Evolutionary conservation across 2,888 invertebrate species (phyloP).

Genomic region (Zelleria hepariella): DNA sequence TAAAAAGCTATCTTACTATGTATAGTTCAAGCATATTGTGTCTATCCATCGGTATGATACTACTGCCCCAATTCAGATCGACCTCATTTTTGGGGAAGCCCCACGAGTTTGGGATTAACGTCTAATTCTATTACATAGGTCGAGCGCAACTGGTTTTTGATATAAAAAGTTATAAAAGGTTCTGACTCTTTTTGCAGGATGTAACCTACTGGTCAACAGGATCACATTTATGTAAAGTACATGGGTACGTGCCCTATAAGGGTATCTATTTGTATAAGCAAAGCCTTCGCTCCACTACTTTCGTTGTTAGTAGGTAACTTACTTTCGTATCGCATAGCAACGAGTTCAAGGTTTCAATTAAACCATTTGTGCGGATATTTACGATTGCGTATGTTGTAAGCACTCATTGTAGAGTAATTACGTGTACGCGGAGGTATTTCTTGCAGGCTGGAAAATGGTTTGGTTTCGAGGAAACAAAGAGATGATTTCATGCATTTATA

Average conservation of each 20-base stretch:
- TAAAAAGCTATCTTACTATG: too few relatives aligned
- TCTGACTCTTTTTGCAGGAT: too few relatives aligned
- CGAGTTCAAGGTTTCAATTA: not conserved
- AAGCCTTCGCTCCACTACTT: too few relatives aligned
- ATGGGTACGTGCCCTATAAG: too few relatives aligned
- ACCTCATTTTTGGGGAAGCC: constrained; percentile 16
- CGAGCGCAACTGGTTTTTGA: not conserved
- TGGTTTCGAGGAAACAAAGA: not conserved
- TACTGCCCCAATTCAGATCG: not conserved
- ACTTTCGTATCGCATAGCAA: not conserved
- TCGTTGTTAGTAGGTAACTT: too few relatives aligned
- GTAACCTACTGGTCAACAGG: too few relatives aligned
- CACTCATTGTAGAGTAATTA: not conserved
- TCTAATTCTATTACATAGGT: constrained; percentile 7
- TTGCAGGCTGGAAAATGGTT: not conserved
- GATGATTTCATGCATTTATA: too few relatives aligned
- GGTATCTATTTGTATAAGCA: too few relatives aligned
- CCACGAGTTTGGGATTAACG: constrained; percentile 9
- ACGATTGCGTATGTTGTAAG: not conserved
- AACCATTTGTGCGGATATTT: not conserved
- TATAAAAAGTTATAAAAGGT: too few relatives aligned
- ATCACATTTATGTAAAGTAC: too few relatives aligned
- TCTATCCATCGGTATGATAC: too few relatives aligned
- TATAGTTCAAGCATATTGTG: too few relatives aligned
- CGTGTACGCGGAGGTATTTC: not conserved